These are phyloP conservation scores for Myotis daubentonii DNA, from an alignment of 2,797 vertebrate species.

Conservation along the genomic window DNA sequence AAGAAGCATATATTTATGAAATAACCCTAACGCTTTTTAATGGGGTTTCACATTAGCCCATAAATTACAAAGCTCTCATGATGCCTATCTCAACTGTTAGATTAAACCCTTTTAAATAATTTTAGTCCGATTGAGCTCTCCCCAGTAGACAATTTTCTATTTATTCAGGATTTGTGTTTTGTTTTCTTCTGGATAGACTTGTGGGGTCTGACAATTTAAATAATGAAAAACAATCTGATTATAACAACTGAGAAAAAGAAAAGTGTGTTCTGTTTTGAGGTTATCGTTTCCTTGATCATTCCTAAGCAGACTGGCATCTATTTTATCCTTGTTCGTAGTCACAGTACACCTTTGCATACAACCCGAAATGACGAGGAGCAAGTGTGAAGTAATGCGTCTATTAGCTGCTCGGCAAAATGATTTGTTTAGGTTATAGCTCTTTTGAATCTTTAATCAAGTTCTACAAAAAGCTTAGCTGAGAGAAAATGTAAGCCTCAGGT, in stretches of 20 bases:
- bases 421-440: slow-evolving; percentile 44
- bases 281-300: slow-evolving; percentile 36
- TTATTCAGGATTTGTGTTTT: background rate
- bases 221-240: slow-evolving; percentile 40
- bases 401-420: slow-evolving; percentile 7
- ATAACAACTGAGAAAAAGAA: slow-evolving; percentile 22
- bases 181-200: slow-evolving; percentile 33
- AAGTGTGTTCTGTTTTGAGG: background rate
- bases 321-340: slow-evolving; percentile 10
- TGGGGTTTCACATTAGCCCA: background rate
- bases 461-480: slow-evolving; percentile 44
- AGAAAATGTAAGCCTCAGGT: slow-evolving; percentile 42
- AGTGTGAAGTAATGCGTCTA: background rate
- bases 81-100: background rate
- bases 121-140: background rate
- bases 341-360: slow-evolving; percentile 37
- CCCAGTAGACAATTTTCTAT: slow-evolving; percentile 1
- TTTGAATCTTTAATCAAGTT: slow-evolving; percentile 52
- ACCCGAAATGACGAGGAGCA: background rate
- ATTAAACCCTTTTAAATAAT: slow-evolving; percentile 2
- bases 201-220: slow-evolving; percentile 21
- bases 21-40: background rate
- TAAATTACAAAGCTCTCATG: background rate
- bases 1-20: slow-evolving; percentile 27
- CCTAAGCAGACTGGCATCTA: background rate